Evolutionary conservation across 2,113 vertebrate species (phyloP).

Genomic region (Toxotes chatareus): DNA sequence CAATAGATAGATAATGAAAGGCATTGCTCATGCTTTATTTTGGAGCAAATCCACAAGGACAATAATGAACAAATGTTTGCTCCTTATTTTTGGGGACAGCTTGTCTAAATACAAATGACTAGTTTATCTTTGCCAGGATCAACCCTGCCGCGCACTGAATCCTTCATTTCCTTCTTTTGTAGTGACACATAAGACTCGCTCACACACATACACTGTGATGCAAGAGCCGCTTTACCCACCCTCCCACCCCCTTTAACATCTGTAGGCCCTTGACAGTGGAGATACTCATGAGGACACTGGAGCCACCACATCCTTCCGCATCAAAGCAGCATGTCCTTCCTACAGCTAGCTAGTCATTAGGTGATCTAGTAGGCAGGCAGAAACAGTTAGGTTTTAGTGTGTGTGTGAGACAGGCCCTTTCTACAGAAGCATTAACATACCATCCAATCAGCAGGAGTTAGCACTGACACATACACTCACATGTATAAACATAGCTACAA

Average conservation of each 20-base stretch:
- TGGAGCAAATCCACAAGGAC: background rate
- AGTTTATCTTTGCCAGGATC: slow-evolving; percentile 30
- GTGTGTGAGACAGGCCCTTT: slow-evolving; percentile 65
- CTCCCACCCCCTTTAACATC: slow-evolving; percentile 51
- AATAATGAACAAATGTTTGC: slow-evolving; percentile 2
- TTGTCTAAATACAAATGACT: slow-evolving; percentile 18
- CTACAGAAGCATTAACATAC: slow-evolving; percentile 71
- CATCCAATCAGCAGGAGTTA: slow-evolving; percentile 72
- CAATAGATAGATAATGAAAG: background rate
- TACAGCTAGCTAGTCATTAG: slow-evolving; percentile 66
- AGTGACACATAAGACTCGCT: slow-evolving; percentile 27
- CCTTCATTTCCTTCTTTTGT: slow-evolving; percentile 11
- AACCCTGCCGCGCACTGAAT: slow-evolving; percentile 24
- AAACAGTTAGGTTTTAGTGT: slow-evolving; percentile 42
- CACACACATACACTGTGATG: slow-evolving; percentile 38
- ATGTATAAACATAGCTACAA: slow-evolving; percentile 3
- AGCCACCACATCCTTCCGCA: slow-evolving; percentile 54
- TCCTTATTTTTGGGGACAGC: slow-evolving; percentile 3
- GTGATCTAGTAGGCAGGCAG: slow-evolving; percentile 58
- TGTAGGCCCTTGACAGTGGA: slow-evolving; percentile 53
- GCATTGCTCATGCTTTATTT: background rate
- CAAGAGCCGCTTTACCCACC: slow-evolving; percentile 45
- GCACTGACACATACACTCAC: slow-evolving; percentile 19
- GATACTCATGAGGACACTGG: slow-evolving; percentile 55
- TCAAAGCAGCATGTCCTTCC: slow-evolving; percentile 50